A percentile compares a stretch with the other conserved stretches of the same genome.
phyloP scores from a whole-genome alignment of 2,113 vertebrate species.

The Conger conger region DNA sequence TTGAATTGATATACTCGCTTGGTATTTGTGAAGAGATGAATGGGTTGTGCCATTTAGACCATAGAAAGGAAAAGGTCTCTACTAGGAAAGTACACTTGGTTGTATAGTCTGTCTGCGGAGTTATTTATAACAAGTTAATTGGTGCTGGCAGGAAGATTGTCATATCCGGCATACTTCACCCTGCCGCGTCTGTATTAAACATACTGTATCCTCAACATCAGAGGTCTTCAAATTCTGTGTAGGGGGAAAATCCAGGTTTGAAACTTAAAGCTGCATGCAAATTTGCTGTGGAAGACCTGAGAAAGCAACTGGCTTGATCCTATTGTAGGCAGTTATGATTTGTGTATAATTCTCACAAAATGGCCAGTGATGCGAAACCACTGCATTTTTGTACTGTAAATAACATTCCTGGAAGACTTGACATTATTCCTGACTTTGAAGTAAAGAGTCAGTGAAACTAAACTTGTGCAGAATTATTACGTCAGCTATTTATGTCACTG shows the following conservation, averaged over 20 bases:
- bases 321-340: background rate
- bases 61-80: background rate
- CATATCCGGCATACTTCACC: background rate
- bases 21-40: background rate
- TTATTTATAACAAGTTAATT: background rate
- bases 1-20: background rate
- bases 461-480: conserved; percentile 41
- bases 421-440: conserved; percentile 29
- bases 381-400: conserved; percentile 37
- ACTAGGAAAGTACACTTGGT: background rate
- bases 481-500: conserved; percentile 61
- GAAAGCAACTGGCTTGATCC: background rate
- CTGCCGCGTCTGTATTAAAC: background rate
- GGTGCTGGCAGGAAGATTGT: background rate
- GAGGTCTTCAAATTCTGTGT: background rate
- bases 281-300: background rate
- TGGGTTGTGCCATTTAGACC: background rate
- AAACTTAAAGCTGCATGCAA: background rate
- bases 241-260: background rate
- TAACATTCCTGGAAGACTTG: conserved; percentile 72
- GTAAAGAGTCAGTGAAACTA: conserved; percentile 19
- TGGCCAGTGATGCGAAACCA: conserved; percentile 31
- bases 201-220: background rate
- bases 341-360: background rate
- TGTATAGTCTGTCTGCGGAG: background rate